phyloP scores from a whole-genome alignment of 1,140 invertebrate genomes.

The Leptinotarsa texana region DNA sequence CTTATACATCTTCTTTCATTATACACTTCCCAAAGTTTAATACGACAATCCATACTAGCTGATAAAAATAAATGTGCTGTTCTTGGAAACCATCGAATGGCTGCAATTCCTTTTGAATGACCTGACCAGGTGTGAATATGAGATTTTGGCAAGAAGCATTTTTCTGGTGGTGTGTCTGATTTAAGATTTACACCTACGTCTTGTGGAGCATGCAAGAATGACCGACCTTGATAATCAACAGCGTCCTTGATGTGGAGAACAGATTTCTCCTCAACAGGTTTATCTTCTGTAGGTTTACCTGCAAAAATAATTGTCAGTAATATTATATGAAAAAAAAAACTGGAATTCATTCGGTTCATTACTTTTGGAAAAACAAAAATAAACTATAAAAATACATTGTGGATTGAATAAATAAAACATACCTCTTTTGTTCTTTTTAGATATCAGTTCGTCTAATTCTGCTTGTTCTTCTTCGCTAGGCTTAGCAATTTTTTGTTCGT shows the following conservation, averaged over 20 bases:
- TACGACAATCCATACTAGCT: constrained; percentile 94
- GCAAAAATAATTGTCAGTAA: not conserved
- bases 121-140: constrained; percentile 96
- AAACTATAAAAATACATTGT: not conserved
- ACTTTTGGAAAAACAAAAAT: too few species aligned
- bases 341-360: too few species aligned
- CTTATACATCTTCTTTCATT: constrained; percentile 91
- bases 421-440: constrained; percentile 86
- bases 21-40: constrained; percentile 99
- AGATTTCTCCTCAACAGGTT: constrained; percentile 92
- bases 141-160: constrained; percentile 97
- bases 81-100: constrained; percentile 93
- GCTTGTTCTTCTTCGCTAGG: constrained; percentile 91
- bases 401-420: not conserved
- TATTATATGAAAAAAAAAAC: too few species aligned
- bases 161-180: constrained; percentile 88
- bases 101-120: constrained; percentile 96
- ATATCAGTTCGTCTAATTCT: constrained; percentile 90
- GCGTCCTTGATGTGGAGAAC: constrained; percentile 94
- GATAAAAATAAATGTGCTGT: constrained; percentile 95
- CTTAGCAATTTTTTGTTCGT: constrained; percentile 86
- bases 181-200: constrained; percentile 95
- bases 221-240: constrained; percentile 95
- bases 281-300: constrained; percentile 80
- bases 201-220: constrained; percentile 91